A percentile compares a stretch with the other conserved stretches of the same genome.
These are phyloP conservation scores for Amphipoea oculea DNA, from an alignment of 2,888 invertebrate genomes.

Conservation along the genomic window DNA sequence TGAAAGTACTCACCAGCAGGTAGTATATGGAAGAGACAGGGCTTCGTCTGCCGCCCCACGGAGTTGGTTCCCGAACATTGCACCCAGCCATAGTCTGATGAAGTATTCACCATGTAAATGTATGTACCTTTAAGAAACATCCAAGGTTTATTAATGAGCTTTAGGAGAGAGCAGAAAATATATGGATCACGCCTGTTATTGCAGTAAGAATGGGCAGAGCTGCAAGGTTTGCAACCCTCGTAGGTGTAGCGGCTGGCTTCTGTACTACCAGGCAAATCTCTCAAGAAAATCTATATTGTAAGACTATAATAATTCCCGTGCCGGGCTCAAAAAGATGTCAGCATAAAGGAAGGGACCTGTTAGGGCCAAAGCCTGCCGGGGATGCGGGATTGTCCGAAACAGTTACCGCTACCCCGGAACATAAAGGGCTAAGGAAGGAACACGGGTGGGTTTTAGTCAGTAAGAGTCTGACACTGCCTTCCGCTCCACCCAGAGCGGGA, in stretches of 20 bases:
- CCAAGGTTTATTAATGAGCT: not conserved
- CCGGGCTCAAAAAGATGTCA: no score
- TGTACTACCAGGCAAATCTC: not conserved
- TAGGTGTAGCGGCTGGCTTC: not conserved
- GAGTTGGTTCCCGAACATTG: constrained; percentile 94
- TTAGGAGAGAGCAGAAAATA: not conserved
- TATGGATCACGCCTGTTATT: no score
- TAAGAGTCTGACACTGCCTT: no score
- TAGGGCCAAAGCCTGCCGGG: no score
- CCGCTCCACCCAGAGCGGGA: no score
- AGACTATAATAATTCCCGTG: no score
- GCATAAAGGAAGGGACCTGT: no score
- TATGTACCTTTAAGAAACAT: constrained; percentile 79
- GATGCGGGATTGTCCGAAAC: no score
- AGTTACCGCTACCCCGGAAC: no score
- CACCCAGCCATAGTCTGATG: constrained; percentile 94
- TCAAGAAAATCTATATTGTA: not conserved
- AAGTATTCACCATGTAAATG: constrained; percentile 90
- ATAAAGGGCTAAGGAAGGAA: no score
- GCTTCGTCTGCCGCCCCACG: constrained; percentile 92
- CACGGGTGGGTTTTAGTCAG: no score
- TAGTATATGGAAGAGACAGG: constrained; percentile 94
- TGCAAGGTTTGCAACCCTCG: not conserved
- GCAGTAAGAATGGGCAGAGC: no score
- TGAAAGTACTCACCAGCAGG: constrained; percentile 91